Evolutionary conservation across 2,797 vertebrate species (phyloP).

Genomic region (Malurus leucopterus): DNA sequence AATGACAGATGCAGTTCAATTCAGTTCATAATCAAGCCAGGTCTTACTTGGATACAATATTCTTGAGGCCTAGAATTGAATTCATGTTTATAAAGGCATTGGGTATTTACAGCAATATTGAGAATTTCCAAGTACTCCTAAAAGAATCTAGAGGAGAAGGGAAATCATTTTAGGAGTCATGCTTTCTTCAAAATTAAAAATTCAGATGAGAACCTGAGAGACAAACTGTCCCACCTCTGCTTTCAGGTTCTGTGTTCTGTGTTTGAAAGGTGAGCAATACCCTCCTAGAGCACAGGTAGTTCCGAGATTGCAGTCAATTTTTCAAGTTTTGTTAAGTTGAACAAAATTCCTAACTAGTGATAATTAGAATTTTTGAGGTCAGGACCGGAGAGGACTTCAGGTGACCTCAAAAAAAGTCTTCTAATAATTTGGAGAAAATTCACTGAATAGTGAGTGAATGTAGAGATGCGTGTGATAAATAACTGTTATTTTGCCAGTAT

Average conservation of each 20-base stretch:
- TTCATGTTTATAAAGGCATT: background rate
- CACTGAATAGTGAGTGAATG: background rate
- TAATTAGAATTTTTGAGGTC: background rate
- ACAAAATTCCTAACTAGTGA: too few relatives aligned
- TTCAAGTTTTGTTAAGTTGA: background rate
- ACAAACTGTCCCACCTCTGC: background rate
- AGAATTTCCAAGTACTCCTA: background rate
- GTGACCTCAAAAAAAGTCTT: background rate
- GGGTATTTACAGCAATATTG: background rate
- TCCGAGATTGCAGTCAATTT: background rate
- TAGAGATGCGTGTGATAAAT: background rate
- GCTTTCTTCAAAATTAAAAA: background rate
- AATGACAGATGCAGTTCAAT: background rate
- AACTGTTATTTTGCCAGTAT: background rate
- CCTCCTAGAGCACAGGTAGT: background rate
- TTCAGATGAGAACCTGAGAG: background rate
- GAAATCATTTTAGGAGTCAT: background rate
- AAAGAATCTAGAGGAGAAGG: background rate
- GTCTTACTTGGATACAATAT: background rate
- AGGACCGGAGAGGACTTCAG: background rate
- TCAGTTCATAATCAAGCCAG: background rate
- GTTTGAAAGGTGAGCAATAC: background rate
- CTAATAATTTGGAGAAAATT: background rate
- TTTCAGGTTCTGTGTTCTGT: background rate
- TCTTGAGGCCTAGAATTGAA: background rate